phyloP scores from a whole-genome alignment of 2,113 vertebrate genomes.

The Grallaria varia region DNA sequence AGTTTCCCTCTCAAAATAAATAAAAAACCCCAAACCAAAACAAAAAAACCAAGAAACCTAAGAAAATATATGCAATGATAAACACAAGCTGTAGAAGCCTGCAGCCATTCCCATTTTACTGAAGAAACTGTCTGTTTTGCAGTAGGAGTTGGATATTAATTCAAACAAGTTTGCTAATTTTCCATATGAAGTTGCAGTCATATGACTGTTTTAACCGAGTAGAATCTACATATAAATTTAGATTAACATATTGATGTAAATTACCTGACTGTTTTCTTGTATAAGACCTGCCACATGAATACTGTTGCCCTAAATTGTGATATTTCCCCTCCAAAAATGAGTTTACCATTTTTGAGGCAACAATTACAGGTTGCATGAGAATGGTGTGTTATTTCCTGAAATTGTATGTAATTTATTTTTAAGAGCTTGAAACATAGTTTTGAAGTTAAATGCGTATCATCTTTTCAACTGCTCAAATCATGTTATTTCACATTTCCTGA shows the following conservation, averaged over 20 bases:
- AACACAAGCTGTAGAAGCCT: not conserved
- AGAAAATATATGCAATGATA: not conserved
- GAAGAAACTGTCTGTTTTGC: not conserved
- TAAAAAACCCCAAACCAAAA: no score
- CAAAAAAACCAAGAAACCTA: not conserved
- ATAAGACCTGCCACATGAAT: not conserved
- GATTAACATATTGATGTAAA: not conserved
- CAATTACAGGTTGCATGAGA: conserved; percentile 10
- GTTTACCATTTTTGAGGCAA: conserved; percentile 25
- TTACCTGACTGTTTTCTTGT: not conserved
- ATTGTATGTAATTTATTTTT: conserved; percentile 50
- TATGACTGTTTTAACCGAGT: not conserved
- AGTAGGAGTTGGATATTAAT: not conserved
- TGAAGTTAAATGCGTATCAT: conserved; percentile 68
- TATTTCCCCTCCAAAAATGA: conserved; percentile 35
- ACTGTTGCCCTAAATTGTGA: not conserved
- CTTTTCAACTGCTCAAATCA: conserved; percentile 69
- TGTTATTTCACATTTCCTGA: conserved; percentile 65
- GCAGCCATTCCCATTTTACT: not conserved
- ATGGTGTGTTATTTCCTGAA: conserved; percentile 64
- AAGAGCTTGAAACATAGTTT: conserved; percentile 68
- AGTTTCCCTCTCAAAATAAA: not conserved
- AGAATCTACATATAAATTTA: not conserved
- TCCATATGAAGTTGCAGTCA: not conserved
- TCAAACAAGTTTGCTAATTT: not conserved